Evolutionary conservation across 2,888 invertebrate genomes (phyloP).

Genomic region (Pristionchus exspectatus): DNA sequence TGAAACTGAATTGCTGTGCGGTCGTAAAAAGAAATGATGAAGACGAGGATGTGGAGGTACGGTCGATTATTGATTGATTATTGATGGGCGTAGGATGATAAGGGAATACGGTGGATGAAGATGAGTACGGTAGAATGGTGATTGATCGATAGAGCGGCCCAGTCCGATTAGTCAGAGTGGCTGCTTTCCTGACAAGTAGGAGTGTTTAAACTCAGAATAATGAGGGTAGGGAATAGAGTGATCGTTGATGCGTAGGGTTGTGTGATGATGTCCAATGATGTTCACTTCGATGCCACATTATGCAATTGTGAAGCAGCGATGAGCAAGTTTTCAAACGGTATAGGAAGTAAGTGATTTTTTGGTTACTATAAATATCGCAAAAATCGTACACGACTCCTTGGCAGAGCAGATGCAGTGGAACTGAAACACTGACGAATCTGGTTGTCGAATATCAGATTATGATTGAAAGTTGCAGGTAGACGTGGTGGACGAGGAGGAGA

Average conservation of each 20-base stretch:
- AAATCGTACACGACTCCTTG: too few relatives aligned
- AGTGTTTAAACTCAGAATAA: not conserved
- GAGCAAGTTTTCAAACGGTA: too few relatives aligned
- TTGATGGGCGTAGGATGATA: not conserved
- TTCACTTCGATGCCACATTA: too few relatives aligned
- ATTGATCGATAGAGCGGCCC: not conserved
- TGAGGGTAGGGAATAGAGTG: not conserved
- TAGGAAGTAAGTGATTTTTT: too few relatives aligned
- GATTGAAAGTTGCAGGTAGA: conserved; percentile 67
- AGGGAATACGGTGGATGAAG: not conserved
- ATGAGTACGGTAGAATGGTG: not conserved
- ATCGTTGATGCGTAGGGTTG: too few relatives aligned
- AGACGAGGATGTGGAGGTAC: conserved; percentile 70
- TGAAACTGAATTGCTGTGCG: too few relatives aligned
- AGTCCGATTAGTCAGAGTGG: not conserved
- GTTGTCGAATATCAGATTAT: not conserved
- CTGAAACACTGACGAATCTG: not conserved
- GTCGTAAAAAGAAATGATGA: too few relatives aligned
- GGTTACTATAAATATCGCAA: too few relatives aligned
- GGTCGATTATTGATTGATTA: conserved; percentile 15
- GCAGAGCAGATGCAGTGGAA: not conserved
- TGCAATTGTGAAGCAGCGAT: too few relatives aligned
- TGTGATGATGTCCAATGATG: too few relatives aligned
- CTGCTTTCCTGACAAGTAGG: not conserved
- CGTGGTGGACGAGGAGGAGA: conserved; percentile 77